Base-by-base conservation (phyloP, 2,888 invertebrate species). In the Chymomyza procnemis region DNA sequence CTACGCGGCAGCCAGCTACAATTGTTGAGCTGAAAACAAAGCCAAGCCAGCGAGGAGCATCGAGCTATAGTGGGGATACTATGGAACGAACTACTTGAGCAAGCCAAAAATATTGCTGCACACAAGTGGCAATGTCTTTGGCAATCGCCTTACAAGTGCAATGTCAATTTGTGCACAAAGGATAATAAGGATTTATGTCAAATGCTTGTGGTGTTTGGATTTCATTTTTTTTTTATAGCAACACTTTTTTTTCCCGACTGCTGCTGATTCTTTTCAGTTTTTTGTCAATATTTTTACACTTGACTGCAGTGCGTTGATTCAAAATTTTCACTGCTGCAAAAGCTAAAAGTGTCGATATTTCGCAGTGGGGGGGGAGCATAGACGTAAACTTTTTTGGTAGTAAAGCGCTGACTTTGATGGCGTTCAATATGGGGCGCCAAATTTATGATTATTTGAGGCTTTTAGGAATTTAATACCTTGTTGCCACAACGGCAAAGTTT, bases 171-270 rank as follows among this genome's bases (percentile, higher is more conserved):
- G 82, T 77, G 84, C 81, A 85, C 84, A 84, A 77, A 75, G 84
- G 86, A 84, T 86, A 84, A 80, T 84, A 84, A 77, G 82, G 81
- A 84, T 86, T 82, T 86, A 80, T 80, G 79, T 86, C 82, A 84
- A 85, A 80, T 75, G 69, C 81, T 79, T 67, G 75, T 67, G 77
- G 68, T 77, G 75, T 75, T 83, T 73, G 84, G 75, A 68, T 75
- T 79, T 41, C 34, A 12, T 12, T 41, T 6, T 41, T 12, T 41
- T 6, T 41, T 2, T 12, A 41, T 12, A 0, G 3, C 34, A 2
- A 41, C 34, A 12, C 34, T 41, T 41, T 41, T 41, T 41, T 26
- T 19, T 3, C 8, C 22, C 19, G 6, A 18, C 50, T 50, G 16
- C 18, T 12, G 14, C 18, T 18, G 16, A 8, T 16, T 3, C 50